phyloP scores from a whole-genome alignment of 2,797 vertebrate species.

The Denticeps clupeoides region DNA sequence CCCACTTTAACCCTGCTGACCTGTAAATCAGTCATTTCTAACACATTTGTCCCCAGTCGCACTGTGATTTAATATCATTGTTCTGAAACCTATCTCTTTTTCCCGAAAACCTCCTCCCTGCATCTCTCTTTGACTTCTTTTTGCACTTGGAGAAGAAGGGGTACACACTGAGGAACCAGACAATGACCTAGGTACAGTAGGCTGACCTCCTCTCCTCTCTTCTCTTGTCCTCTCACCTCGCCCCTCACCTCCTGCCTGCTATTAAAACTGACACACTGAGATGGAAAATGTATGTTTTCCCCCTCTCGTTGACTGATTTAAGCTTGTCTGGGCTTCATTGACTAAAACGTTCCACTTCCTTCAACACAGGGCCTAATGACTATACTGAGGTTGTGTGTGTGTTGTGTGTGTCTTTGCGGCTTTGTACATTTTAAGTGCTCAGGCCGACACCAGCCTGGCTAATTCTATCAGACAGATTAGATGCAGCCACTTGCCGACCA shows the following conservation, averaged over 20 bases:
- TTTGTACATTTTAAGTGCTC: neutral
- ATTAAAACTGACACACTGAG: neutral
- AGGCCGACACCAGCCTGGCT: slow-evolving; percentile 17
- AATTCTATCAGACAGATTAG: slow-evolving; percentile 27
- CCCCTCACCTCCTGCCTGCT: neutral
- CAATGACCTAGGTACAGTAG: slow-evolving; percentile 81
- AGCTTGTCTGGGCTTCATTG: neutral
- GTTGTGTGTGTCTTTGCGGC: neutral
- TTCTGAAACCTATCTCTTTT: too few species aligned
- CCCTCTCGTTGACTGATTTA: neutral
- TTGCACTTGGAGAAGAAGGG: slow-evolving; percentile 92
- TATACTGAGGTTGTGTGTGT: neutral
- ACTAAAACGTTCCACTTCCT: too few species aligned
- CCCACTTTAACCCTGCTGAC: too few species aligned
- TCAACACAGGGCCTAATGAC: too few species aligned
- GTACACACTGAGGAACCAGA: slow-evolving; percentile 95
- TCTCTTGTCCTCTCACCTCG: neutral
- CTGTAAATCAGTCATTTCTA: too few species aligned
- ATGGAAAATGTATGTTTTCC: too few species aligned
- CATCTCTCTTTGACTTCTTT: slow-evolving; percentile 62
- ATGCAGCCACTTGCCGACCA: slow-evolving; percentile 35
- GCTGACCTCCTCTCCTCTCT: slow-evolving; percentile 12
- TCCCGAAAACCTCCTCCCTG: slow-evolving; percentile 29
- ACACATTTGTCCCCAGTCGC: too few species aligned
- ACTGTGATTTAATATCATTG: too few species aligned